Percentiles rank a stretch among this genome's conserved stretches.
phyloP scores from a whole-genome alignment of 2,888 invertebrate species.

The Acleris laterana region DNA sequence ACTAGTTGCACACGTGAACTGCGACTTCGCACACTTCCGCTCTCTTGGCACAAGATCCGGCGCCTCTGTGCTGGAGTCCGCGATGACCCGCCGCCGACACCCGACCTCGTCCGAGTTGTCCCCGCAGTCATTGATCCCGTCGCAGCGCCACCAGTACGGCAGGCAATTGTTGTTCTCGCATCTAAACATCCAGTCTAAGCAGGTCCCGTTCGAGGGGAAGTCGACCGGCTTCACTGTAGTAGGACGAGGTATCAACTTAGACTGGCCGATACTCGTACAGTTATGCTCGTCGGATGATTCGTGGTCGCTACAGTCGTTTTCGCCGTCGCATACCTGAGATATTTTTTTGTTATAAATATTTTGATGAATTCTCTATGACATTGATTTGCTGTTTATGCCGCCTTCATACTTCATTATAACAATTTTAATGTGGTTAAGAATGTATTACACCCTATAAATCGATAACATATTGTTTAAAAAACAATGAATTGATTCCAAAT shows the following conservation, averaged over 20 bases:
- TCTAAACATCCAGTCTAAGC: slow-evolving; percentile 91
- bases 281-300: slow-evolving; percentile 88
- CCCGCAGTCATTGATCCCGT: slow-evolving; percentile 89
- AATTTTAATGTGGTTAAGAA: too few relatives aligned
- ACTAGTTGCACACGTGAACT: slow-evolving; percentile 78
- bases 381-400: too few relatives aligned
- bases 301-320: slow-evolving; percentile 87
- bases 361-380: too few relatives aligned
- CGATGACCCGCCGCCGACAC: slow-evolving; percentile 56
- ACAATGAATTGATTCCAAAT: too few relatives aligned
- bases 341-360: background rate
- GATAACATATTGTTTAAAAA: too few relatives aligned
- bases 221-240: slow-evolving; percentile 44
- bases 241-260: slow-evolving; percentile 60
- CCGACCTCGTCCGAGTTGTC: slow-evolving; percentile 90
- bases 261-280: slow-evolving; percentile 77
- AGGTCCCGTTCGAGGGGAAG: slow-evolving; percentile 72
- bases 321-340: slow-evolving; percentile 86
- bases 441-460: too few relatives aligned
- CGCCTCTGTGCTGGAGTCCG: slow-evolving; percentile 51
- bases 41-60: slow-evolving; percentile 52
- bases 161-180: slow-evolving; percentile 89
- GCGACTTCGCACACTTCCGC: slow-evolving; percentile 67
- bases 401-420: too few relatives aligned
- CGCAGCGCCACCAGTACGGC: slow-evolving; percentile 93